These are phyloP conservation scores for Phaethornis superciliosus DNA, from an alignment of 2,113 vertebrate genomes.

Conservation along the genomic window DNA sequence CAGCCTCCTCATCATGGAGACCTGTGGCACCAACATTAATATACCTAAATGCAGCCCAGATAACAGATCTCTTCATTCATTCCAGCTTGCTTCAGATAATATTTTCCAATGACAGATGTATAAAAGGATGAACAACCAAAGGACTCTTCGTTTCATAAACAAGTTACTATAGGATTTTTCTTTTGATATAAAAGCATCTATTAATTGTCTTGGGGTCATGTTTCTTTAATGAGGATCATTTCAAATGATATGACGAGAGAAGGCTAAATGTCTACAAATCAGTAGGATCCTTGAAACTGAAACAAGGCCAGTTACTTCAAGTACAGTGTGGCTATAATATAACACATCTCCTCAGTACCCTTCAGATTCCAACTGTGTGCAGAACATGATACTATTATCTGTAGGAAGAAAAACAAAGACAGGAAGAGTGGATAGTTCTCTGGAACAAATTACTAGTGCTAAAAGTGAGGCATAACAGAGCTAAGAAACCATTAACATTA, in stretches of 20 bases:
- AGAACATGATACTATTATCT: not conserved
- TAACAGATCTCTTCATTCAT: not conserved
- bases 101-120: not conserved
- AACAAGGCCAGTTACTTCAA: not conserved
- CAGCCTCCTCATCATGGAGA: not conserved
- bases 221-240: not conserved
- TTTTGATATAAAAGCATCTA: not conserved
- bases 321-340: not conserved
- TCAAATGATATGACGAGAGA: not conserved
- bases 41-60: not conserved
- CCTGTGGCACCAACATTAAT: not conserved
- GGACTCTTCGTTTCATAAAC: not conserved
- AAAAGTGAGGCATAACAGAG: not conserved
- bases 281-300: not conserved
- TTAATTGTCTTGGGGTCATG: not conserved
- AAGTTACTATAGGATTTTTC: not conserved
- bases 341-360: not conserved
- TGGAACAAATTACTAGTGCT: not conserved
- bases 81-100: not conserved
- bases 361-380: not conserved
- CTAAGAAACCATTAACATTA: not conserved
- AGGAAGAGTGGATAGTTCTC: not conserved
- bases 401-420: not conserved
- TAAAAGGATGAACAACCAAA: not conserved
- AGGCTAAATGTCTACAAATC: not conserved